Evolutionary conservation across 2,888 invertebrate species (phyloP).

Genomic region (Hypselothyrea guttata): DNA sequence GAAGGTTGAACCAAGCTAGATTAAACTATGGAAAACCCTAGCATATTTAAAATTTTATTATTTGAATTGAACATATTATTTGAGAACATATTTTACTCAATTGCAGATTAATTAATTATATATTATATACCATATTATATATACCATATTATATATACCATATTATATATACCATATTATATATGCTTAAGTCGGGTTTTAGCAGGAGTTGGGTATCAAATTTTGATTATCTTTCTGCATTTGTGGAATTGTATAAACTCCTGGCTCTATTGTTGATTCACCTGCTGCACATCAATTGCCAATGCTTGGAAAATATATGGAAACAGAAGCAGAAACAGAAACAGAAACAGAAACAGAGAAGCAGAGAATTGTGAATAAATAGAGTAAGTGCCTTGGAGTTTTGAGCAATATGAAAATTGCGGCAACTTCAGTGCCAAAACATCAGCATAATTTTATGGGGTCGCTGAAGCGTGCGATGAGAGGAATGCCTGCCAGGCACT

Average conservation of each 20-base stretch:
- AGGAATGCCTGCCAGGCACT: constrained; percentile 31
- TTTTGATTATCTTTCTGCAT: constrained; percentile 59
- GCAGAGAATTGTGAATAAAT: constrained; percentile 2
- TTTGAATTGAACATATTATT: too few species aligned
- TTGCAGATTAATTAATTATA: too few species aligned
- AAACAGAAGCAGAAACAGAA: constrained; percentile 24
- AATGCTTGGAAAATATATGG: constrained; percentile 17
- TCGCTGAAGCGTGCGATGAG: constrained; percentile 58
- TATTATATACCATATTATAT: not conserved
- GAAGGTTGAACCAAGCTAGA: too few species aligned
- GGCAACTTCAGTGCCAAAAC: constrained; percentile 25
- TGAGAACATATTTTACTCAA: too few species aligned
- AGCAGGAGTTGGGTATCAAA: not conserved
- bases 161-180: too few species aligned
- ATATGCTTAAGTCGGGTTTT: too few species aligned
- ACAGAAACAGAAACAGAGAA: constrained; percentile 21
- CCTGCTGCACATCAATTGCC: constrained; percentile 47
- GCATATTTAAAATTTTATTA: too few species aligned
- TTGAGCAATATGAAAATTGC: constrained; percentile 17
- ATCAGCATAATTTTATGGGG: constrained; percentile 59
- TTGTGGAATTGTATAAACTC: constrained; percentile 36
- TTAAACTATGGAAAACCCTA: too few species aligned
- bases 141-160: not conserved
- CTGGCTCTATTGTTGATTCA: constrained; percentile 42
- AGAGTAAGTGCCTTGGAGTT: not conserved